Percentiles rank a stretch among this genome's conserved stretches.
Evolutionary conservation across 2,113 vertebrate species (phyloP).

Genomic region (Anarhynchus alexandrinus): DNA sequence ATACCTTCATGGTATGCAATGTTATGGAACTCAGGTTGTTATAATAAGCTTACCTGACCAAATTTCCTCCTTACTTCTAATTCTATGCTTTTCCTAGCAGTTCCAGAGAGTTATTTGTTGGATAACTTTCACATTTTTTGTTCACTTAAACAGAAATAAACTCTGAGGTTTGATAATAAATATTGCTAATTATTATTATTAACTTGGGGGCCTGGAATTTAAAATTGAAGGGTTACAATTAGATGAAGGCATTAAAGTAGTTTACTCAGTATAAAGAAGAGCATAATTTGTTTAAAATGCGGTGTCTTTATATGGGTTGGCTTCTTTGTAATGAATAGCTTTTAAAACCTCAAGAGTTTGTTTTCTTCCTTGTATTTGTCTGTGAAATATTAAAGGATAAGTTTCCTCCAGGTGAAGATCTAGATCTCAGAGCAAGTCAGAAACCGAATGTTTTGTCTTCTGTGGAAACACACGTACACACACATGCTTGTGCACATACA

Average conservation of each 20-base stretch:
- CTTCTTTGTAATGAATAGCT: neutral
- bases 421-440: neutral
- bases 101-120: neutral
- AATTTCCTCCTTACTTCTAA: neutral
- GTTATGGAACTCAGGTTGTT: neutral
- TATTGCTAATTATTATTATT: neutral
- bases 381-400: neutral
- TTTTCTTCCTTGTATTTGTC: neutral
- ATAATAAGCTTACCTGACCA: neutral
- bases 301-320: neutral
- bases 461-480: fast-evolving
- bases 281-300: neutral
- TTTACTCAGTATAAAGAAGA: neutral
- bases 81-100: neutral
- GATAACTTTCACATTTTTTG: neutral
- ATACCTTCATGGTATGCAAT: neutral
- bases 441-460: neutral
- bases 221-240: neutral
- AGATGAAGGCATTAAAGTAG: neutral
- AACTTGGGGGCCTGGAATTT: neutral
- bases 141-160: neutral
- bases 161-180: neutral
- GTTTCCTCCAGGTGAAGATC: neutral
- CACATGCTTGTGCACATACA: neutral
- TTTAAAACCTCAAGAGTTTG: neutral